phyloP scores from a whole-genome alignment of 2,797 vertebrate species.

The Tadarida brasiliensis region DNA sequence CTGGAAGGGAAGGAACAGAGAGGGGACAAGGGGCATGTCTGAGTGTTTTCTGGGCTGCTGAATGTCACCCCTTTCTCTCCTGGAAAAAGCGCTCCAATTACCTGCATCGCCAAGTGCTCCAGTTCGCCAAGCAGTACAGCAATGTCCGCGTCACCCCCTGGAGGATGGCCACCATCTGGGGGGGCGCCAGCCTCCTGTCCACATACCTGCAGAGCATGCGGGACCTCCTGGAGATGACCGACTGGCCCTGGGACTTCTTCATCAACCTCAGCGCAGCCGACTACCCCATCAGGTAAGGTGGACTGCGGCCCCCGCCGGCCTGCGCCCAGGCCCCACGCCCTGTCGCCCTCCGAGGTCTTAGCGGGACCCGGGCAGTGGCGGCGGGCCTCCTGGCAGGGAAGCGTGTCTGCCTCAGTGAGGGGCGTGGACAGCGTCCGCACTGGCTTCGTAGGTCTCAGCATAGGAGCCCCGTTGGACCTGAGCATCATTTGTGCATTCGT shows the following conservation, averaged over 20 bases:
- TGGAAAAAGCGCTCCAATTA: slow-evolving; percentile 95
- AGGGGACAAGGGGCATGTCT: background rate
- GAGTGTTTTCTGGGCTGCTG: slow-evolving; percentile 35
- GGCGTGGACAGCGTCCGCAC: rapidly evolving
- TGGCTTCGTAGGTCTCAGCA: rapidly evolving
- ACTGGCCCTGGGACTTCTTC: slow-evolving; percentile 99
- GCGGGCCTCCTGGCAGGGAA: background rate
- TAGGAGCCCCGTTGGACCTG: rapidly evolving
- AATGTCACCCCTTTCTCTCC: slow-evolving; percentile 78
- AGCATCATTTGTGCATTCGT: rapidly evolving
- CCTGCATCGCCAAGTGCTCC: slow-evolving; percentile 95
- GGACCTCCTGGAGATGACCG: slow-evolving; percentile 96
- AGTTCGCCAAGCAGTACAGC: slow-evolving; percentile 91
- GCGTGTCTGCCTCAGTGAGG: background rate
- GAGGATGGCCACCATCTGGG: slow-evolving; percentile 99
- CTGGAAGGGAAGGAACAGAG: background rate
- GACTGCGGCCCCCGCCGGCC: rapidly evolving
- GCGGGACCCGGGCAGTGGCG: background rate
- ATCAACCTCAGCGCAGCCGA: slow-evolving; percentile 99
- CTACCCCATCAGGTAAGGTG: slow-evolving; percentile 96
- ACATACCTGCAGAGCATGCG: slow-evolving; percentile 98
- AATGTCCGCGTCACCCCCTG: slow-evolving; percentile 97
- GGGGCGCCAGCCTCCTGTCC: slow-evolving; percentile 96
- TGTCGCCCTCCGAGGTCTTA: rapidly evolving
- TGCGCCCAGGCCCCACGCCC: no score